Evolutionary conservation across 2,113 vertebrate genomes (phyloP), one percentile per base, ranked within the genome.

Genomic region (Callipepla squamata): DNA sequence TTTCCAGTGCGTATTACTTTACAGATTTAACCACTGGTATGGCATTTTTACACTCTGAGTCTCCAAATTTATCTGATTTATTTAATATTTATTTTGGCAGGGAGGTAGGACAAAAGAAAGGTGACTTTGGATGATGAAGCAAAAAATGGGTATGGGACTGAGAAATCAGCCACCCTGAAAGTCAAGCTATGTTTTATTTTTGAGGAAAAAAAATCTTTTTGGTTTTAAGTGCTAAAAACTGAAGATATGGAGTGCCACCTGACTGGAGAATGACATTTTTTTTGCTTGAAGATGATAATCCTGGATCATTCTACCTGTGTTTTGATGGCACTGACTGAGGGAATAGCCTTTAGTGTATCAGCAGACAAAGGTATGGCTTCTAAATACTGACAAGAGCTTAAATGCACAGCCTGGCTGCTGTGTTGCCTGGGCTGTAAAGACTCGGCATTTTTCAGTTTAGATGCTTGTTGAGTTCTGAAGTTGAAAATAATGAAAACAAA

Each of bases 261-360:
- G 42, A 28, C 9, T 53, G 7, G 7, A 65, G 22, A 2, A 0
- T n/a, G 1, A 0, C 1, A 40, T 40, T 75, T 80, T 90, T 77
- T 90, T 63, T 50, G 32, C 68, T 36, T 87, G 26, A 47, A 63
- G 4, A 13, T 0, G 1, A 53, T 68, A 91, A 82, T 85, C 85
- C 62, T 89, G 81, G 36, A 69, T 22, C 30, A 42, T 85, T 69
- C 79, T 65, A 69, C 57, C 79, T 20, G 6, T 67, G 22, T 68
- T 85, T 95, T 53, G 70, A 87, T 62, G 91, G 21, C 32, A 11
- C 15, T 61, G 80, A 14, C 57, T 81, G 40, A 91, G 40, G 34
- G 30, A 23, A 72, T 65, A 89, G 15, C 8, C 48, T 50, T 85
- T 42, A n/a, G 70, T 83, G 48, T 0, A 0, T 75, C 77, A 75